phyloP scores from a whole-genome alignment of 1,140 invertebrate species.

The Cheumatopsyche charites region DNA sequence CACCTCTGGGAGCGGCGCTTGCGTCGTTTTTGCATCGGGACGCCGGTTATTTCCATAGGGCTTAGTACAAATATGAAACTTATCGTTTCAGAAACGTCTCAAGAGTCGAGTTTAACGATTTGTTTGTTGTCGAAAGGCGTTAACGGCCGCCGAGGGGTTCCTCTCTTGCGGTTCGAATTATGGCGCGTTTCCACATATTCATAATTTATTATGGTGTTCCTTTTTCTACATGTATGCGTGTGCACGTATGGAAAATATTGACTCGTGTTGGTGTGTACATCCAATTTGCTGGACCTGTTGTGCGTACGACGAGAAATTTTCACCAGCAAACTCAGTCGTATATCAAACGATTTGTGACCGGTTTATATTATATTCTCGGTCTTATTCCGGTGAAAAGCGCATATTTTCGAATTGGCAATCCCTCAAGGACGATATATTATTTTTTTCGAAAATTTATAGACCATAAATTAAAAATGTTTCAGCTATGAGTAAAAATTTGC shows the following conservation, averaged over 20 bases:
- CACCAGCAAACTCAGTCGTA: not conserved
- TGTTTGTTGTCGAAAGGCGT: conserved; percentile 35
- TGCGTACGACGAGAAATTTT: conserved; percentile 17
- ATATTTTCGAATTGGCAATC: no score
- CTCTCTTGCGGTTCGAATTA: conserved; percentile 28
- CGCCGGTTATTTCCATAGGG: no score
- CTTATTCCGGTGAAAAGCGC: no score
- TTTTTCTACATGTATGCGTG: not conserved
- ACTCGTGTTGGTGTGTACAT: not conserved
- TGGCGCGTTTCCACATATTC: conserved; percentile 38
- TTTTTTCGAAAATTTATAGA: no score
- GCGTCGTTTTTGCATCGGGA: no score
- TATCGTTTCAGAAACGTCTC: conserved; percentile 2
- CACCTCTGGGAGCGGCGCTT: no score
- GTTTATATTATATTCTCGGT: no score
- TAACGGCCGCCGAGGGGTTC: conserved; percentile 39
- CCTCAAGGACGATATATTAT: no score
- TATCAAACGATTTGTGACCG: not conserved
- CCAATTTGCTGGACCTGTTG: conserved; percentile 26
- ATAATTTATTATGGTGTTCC: conserved; percentile 23
- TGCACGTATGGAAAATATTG: not conserved
- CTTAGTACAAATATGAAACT: no score
- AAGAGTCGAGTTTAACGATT: conserved; percentile 40
- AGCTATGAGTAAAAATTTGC: no score
- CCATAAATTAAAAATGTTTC: no score